Evolutionary conservation across 1,140 invertebrate species (phyloP).

Genomic region (Tetramorium parvispinum): DNA sequence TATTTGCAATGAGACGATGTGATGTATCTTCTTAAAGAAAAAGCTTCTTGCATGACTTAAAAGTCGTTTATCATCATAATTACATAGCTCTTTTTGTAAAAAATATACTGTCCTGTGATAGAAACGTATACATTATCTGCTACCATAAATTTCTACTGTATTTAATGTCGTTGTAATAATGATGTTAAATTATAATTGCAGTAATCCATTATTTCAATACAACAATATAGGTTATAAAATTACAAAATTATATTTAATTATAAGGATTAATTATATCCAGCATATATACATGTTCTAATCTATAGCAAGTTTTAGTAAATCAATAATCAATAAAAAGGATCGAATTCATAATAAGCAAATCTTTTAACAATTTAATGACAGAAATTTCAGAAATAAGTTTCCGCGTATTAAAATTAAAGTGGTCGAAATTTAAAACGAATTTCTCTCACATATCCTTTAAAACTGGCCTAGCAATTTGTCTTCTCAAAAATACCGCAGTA

Average conservation of each 20-base stretch:
- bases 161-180: not conserved
- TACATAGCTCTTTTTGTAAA: conserved; percentile 4
- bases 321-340: not conserved
- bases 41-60: not conserved
- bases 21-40: not conserved
- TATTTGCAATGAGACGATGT: not conserved
- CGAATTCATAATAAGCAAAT: not conserved
- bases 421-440: not conserved
- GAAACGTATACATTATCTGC: conserved; percentile 10
- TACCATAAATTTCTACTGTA: not conserved
- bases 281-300: not conserved
- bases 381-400: not conserved
- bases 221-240: not conserved
- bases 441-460: not conserved
- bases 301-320: not conserved
- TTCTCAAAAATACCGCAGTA: not conserved
- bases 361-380: conserved; percentile 1
- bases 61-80: conserved; percentile 16
- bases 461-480: conserved; percentile 32
- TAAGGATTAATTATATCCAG: not conserved
- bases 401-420: not conserved
- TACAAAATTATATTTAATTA: not conserved
- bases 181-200: not conserved
- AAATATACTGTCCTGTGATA: not conserved
- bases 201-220: not conserved